Base-by-base conservation (phyloP, 1,140 invertebrate genomes). In the Cyclargus thomasi region DNA sequence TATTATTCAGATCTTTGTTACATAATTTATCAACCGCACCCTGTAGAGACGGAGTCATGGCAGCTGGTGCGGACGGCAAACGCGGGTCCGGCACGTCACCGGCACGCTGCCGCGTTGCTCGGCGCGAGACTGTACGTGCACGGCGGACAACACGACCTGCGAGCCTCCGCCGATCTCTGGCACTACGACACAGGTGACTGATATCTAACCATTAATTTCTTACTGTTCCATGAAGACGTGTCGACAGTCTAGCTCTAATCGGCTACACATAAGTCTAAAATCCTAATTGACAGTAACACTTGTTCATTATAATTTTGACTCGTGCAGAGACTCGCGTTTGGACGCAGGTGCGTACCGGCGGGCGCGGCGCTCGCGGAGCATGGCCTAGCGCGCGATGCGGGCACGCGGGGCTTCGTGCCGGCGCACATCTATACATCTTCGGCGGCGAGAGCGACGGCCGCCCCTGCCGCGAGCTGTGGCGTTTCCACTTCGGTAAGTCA, bases 81-180 rank as follows among this genome's bases (percentile, higher is more conserved):
- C 47, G 91, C 93, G 68, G 82, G 87, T 53, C 93, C 96, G 64
- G 93, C 94, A 6, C 92, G 96, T 47, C 96, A 97, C 90, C 96
- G 95, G 77, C 97, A 98, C 89, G 95, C 95, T 0, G 95, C 95
- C 0, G 94, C 97, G 7, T 86, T 97, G n/a, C 94, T 96, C 77
- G 95, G 94, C 53, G 92, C 94, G 62, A 91, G 93, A 0, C 96
- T 97, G 93, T 97, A 96, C 93, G 92, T 98, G 77, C 97, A 96
- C 84, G 97, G 96, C 3, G 97, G 97, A 1, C 97, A 96, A 95
- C 96, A 94, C 57, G 95, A 97, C 89, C 92, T 98, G 1, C 93
- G 95, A 67, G 94, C 95, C 72, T 93, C 95, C 74, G 92, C 92
- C 69, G 97, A 98, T 85, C 94, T 97, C 55, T 98, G 97, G 97